Conservation (phyloP, 2,113 vertebrate species). For the Cryptotis parvus region DNA sequence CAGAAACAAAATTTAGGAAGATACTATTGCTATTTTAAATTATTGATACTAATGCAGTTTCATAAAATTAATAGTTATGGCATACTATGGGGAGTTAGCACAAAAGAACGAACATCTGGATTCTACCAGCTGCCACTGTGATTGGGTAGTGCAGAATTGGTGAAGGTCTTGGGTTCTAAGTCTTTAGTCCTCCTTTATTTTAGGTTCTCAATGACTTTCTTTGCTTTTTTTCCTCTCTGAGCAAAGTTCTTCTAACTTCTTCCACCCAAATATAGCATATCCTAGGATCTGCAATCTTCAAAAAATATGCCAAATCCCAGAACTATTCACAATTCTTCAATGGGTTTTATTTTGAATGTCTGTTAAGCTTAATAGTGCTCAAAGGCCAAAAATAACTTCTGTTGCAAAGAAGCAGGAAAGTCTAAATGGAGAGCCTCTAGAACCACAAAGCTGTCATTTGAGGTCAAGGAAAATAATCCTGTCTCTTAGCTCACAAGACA, state of each 20-base stretch:
- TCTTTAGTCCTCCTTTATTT: not conserved
- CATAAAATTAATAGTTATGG: constrained; percentile 4
- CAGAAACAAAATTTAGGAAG: not conserved
- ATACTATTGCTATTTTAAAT: constrained; percentile 40
- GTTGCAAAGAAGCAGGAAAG: not conserved
- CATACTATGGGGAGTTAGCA: not conserved
- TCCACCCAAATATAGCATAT: not conserved
- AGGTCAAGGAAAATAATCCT: not conserved
- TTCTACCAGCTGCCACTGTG: not conserved
- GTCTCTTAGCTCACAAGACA: not conserved
- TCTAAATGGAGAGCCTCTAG: not conserved
- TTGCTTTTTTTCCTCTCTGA: not conserved
- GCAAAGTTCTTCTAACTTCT: not conserved
- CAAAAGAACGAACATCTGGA: not conserved
- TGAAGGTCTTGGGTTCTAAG: no score
- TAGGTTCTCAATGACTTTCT: not conserved
- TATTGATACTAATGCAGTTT: constrained; percentile 3
- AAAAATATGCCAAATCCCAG: not conserved
- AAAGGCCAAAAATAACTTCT: constrained; percentile 36
- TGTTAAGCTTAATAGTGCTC: not conserved
- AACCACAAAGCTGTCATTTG: not conserved
- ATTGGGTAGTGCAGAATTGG: not conserved
- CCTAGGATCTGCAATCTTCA: not conserved
- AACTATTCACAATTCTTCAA: not conserved
- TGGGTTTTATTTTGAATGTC: not conserved